Evolutionary conservation across 2,888 invertebrate genomes (phyloP), one percentile per base, ranked within the genome.

Genomic region (Pyrgus malvae): DNA sequence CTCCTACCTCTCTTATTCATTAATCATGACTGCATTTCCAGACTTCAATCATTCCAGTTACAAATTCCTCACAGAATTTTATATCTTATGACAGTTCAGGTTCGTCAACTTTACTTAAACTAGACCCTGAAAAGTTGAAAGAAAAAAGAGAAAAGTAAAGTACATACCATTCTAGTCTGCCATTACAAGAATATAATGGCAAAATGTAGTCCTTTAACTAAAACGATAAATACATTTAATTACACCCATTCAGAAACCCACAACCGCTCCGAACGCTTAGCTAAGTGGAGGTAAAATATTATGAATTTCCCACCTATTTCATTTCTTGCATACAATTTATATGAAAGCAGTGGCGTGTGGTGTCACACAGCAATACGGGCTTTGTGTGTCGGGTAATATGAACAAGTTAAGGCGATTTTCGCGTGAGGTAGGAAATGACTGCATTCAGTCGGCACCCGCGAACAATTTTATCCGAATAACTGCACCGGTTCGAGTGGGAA

Each of bases 381-480:
- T 14, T 33, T 31, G 31, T 37, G 33, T 5, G 51, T 44, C 37
- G 12, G 12, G 8, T n/a, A 33, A 42, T 44, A 37, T 16, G 14
- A 31, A 19, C 37, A 38, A 12, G 38, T 31, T 29, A 44, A 9
- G 25, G 12, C 44, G 19, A 31, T 49, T 48, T 49, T 57, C 38
- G 25, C 48, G 11, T 54, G 42, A 19, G 44, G 8, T 31, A 23
- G 3, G 25, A 37, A 49, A 48, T 50, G 33, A 31, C 19, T 54
- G 38, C 48, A 41, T 35, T 53, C 54, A 54, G 48, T 41, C 31
- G 40, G 33, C 48, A 40, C 42, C 44, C 49, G 54, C 40, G 49
- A 57, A 45, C 57, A 45, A 49, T 57, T 57, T 54, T 48, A 57
- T 54, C 33, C 48, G 45, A 54, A 57, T 54, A 57, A 53, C 53